Evolutionary conservation across 2,888 invertebrate species (phyloP).

Genomic region (Dynastes hyllus): DNA sequence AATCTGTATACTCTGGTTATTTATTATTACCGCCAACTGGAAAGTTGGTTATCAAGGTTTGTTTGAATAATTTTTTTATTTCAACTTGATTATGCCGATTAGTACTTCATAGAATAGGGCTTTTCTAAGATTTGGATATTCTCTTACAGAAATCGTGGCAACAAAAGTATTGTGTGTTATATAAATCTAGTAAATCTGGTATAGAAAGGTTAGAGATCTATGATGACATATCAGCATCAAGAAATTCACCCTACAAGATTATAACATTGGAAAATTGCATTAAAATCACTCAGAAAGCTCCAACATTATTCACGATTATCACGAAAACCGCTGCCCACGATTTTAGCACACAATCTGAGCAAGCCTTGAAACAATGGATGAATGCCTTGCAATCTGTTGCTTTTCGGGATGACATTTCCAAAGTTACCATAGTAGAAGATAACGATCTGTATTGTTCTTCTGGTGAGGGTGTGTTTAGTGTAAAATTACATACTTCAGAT

Average conservation of each 20-base stretch:
- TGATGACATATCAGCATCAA: conserved; percentile 78
- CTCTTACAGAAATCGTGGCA: conserved; percentile 87
- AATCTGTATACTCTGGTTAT: conserved; percentile 83
- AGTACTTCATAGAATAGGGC: background rate
- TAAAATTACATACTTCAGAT: conserved; percentile 84
- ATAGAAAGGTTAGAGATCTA: conserved; percentile 90
- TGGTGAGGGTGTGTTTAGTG: conserved; percentile 85
- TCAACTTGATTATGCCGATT: background rate
- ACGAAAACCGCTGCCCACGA: conserved; percentile 80
- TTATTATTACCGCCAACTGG: conserved; percentile 86
- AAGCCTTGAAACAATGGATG: conserved; percentile 85
- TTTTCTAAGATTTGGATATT: conserved; percentile 46
- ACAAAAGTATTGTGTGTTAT: conserved; percentile 84
- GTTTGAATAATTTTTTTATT: conserved; percentile 33
- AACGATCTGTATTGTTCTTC: conserved; percentile 92
- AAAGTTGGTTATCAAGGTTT: conserved; percentile 81
- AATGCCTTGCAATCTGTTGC: conserved; percentile 86
- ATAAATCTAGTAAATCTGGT: conserved; percentile 88
- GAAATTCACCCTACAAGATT: conserved; percentile 80
- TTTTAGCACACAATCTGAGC: conserved; percentile 80
- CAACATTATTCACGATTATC: conserved; percentile 79
- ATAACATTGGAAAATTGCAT: conserved; percentile 91
- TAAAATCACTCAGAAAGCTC: conserved; percentile 81
- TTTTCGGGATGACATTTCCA: conserved; percentile 80
- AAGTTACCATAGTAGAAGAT: conserved; percentile 83